Percentiles rank a stretch among this genome's conserved stretches.
Conservation (phyloP, 2,797 vertebrate genomes). For the Parambassis ranga region DNA sequence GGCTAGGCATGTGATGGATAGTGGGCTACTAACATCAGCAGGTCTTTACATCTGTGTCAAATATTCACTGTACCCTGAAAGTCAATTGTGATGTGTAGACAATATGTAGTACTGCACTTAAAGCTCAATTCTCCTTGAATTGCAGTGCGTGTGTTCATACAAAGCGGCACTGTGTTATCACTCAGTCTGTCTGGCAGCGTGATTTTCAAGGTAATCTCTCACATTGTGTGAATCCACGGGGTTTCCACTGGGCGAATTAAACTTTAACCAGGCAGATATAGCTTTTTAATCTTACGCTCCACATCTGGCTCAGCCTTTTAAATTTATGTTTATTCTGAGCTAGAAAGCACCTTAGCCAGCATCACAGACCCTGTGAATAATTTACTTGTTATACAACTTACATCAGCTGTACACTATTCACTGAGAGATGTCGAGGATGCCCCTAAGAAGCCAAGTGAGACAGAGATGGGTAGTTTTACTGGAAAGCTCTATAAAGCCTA, state of each 20-base stretch:
- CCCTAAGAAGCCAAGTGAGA: slow-evolving; percentile 16
- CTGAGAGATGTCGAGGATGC: slow-evolving; percentile 30
- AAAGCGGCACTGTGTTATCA: neutral
- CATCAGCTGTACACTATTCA: slow-evolving; percentile 24
- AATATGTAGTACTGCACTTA: neutral
- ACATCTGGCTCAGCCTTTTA: slow-evolving; percentile 49
- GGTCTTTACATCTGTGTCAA: neutral
- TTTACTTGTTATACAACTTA: slow-evolving; percentile 70
- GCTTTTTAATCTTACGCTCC: slow-evolving; percentile 65
- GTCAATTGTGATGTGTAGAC: neutral
- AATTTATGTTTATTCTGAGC: slow-evolving; percentile 67
- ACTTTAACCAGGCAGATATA: slow-evolving; percentile 68
- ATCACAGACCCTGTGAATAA: slow-evolving; percentile 71
- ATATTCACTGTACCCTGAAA: neutral
- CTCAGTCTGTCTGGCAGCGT: neutral
- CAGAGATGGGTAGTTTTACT: slow-evolving; percentile 26
- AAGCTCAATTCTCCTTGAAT: neutral
- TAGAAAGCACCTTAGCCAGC: slow-evolving; percentile 59
- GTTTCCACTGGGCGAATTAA: slow-evolving; percentile 54
- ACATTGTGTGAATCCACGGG: slow-evolving; percentile 21
- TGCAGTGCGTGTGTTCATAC: neutral
- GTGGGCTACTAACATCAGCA: neutral
- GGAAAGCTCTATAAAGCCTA: slow-evolving; percentile 40
- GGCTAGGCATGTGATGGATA: slow-evolving; percentile 37
- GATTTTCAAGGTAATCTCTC: slow-evolving; percentile 31